Evolutionary conservation across 2,888 invertebrate species (phyloP), one percentile per base, ranked within the genome.

Genomic region (Caenorhabditis wallacei): DNA sequence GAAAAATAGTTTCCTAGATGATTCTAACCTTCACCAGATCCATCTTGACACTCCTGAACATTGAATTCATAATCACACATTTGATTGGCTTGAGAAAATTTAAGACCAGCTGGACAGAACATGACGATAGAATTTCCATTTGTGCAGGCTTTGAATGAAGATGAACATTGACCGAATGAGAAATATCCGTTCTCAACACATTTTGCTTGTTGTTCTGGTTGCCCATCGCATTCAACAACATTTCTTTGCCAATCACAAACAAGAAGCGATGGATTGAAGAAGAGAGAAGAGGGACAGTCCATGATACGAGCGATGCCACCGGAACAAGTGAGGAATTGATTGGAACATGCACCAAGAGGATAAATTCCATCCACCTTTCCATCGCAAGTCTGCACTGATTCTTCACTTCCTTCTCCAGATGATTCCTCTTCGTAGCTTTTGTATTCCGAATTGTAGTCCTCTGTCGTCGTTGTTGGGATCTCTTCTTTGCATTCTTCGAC

Each of bases 111-210:
- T 40, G 82, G 82, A 35, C 82, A 82, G 74, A 79, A 82, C 72
- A 79, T 78, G 56, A 79, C 26, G 43, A 82, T 63, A n/a, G 82
- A 40, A 16, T 61, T 61, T 20, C 56, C 53, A 46, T 82, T 79
- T 46, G 79, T 74, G 57, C 82, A 82, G 1, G 78, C 78, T 18
- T 69, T 72, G 74, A 82, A 82, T n/a, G 63, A 43, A 1, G 78
- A 64, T 1, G 78, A 69, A 54, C 82, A 82, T 24, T 69, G 26
- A 16, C 78, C 82, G 46, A 72, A 79, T 26, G 82, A 78, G 69
- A 63, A 82, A 26, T 66, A 74, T 40, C 82, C 82, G 53, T 79
- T 68, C 2, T 59, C 35, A 30, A 56, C 46, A 22, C 72, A 81
- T 8, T 37, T 20, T 24, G 51, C 53, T 11, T 37, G 18, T 7